These are phyloP conservation scores for Sipha maydis DNA, from an alignment of 2,888 invertebrate genomes.

Conservation along the genomic window DNA sequence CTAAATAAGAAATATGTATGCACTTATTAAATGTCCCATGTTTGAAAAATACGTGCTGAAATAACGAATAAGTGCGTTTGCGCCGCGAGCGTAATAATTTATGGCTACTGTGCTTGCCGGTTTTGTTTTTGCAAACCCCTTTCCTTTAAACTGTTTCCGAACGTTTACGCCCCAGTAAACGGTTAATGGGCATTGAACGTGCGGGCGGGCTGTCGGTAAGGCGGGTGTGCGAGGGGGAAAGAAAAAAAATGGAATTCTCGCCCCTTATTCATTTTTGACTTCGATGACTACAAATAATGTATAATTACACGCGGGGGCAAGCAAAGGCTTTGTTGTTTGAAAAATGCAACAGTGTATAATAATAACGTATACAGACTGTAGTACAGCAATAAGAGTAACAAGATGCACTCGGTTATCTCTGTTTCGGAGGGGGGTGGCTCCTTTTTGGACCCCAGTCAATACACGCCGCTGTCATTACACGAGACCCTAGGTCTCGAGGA, in stretches of 20 bases:
- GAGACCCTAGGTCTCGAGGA: conserved; percentile 21
- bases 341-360: conserved; percentile 24
- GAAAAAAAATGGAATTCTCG: background rate
- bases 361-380: background rate
- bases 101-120: background rate
- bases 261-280: conserved; percentile 55
- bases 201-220: background rate
- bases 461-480: conserved; percentile 8
- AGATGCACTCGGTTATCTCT: conserved; percentile 49
- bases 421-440: conserved; percentile 42
- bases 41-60: conserved; percentile 2
- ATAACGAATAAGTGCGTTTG: background rate
- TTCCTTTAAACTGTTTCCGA: conserved; percentile 39
- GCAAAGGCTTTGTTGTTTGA: conserved; percentile 35
- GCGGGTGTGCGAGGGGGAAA: background rate
- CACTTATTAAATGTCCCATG: background rate
- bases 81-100: conserved; percentile 16
- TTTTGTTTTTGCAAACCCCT: conserved; percentile 39
- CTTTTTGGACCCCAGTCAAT: background rate
- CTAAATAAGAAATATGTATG: background rate
- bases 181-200: conserved; percentile 48
- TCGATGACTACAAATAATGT: conserved; percentile 56
- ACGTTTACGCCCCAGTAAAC: conserved; percentile 54
- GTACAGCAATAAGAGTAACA: conserved; percentile 32
- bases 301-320: conserved; percentile 45